phyloP scores from a whole-genome alignment of 2,113 vertebrate genomes.

The Ancistrus triradiatus region DNA sequence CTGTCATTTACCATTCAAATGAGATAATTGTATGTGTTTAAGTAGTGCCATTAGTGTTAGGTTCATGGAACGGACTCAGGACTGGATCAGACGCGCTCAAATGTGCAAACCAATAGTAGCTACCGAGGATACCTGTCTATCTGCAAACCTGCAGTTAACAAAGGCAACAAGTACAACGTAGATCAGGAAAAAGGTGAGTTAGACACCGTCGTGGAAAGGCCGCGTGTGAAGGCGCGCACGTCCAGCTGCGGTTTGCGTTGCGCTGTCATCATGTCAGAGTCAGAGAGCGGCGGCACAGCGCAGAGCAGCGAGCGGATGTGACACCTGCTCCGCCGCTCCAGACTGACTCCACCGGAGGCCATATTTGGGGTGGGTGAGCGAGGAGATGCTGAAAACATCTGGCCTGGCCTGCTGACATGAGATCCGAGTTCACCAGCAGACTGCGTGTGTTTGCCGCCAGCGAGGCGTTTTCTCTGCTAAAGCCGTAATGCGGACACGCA shows the following conservation, averaged over 20 bases:
- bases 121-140: neutral
- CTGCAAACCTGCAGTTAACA: no score
- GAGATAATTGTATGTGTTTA: no score
- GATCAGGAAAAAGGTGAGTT: neutral
- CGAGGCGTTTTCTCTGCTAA: constrained; percentile 66
- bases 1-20: no score
- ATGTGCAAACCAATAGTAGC: neutral
- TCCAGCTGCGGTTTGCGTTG: constrained; percentile 32
- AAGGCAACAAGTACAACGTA: no score
- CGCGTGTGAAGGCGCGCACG: constrained; percentile 7
- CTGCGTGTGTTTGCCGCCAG: constrained; percentile 47
- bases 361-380: constrained; percentile 32
- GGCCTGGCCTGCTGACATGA: constrained; percentile 33
- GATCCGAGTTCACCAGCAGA: constrained; percentile 46
- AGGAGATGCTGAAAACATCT: constrained; percentile 56
- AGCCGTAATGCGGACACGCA: constrained; percentile 61
- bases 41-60: no score
- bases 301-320: constrained; percentile 11
- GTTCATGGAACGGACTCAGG: no score
- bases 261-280: constrained; percentile 26
- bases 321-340: constrained; percentile 55
- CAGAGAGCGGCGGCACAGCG: neutral
- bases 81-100: no score
- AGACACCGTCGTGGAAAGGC: neutral
- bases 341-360: constrained; percentile 62